Evolutionary conservation across 2,113 vertebrate species (phyloP), one percentile per base, ranked within the genome.

Genomic region (Ivindomyrus marchei): DNA sequence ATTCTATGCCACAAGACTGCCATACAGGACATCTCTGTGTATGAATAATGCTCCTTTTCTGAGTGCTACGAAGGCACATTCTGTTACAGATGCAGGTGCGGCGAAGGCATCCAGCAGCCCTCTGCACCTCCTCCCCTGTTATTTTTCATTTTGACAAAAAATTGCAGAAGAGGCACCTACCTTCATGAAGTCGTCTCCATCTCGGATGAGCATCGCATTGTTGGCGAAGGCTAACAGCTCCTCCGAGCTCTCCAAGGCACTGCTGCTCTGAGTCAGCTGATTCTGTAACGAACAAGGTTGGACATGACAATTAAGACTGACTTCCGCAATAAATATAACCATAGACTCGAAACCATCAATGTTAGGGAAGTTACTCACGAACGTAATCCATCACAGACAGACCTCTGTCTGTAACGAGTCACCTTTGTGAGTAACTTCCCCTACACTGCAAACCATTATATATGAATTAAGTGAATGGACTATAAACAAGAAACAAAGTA

Each of bases 151-250:
- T 70, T 13, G 58, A 27, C 58, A 15, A 39, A 58, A 4, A 90
- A 36, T 80, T 27, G 42, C 45, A 88, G 62, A 31, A 70, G n/a
- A 70, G 62, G 74, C 92, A 90, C 91, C 90, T 97, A 98, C 98
- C 97, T 97, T 96, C 21, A 96, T 94, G 91, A 99, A 99, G 85
- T 97, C 96, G 39, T 94, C 95, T 13, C 97, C 94, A 2, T 97
- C 95, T 91, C 96, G 95, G 93, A 98, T 96, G 62, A 95, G 94
- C 95, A 99, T 93, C 0, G 97, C 96, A 56, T 96, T 94, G 24
- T 96, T 95, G 36, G 97, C 96, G 89, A 97, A 97, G 88, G 97
- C 95, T 83, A 98, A 93, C 2, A 99, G 95, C 91, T 99, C 97
- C 92, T 97, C 97, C 17, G 97, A 96, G 31, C 96, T 97, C 91